phyloP scores from a whole-genome alignment of 2,113 vertebrate genomes.

The Drymodes brunneopygia region DNA sequence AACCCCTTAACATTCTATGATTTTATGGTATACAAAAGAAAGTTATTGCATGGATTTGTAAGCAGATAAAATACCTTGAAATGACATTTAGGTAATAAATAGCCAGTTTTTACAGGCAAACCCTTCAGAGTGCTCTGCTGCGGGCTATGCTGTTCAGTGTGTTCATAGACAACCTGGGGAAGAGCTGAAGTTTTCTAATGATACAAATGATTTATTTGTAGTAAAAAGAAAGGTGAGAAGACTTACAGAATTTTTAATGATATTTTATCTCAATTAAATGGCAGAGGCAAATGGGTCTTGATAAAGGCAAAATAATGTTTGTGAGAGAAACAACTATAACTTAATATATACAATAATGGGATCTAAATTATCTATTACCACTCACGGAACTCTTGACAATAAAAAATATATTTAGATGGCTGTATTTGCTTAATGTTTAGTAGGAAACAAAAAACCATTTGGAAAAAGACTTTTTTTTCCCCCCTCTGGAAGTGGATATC shows the following conservation, averaged over 20 bases:
- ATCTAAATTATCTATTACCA: background rate
- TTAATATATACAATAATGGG: background rate
- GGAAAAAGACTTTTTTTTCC: background rate
- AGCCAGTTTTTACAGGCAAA: background rate
- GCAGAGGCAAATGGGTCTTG: background rate
- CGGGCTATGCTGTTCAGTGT: background rate
- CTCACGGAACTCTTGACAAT: background rate
- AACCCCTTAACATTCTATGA: background rate
- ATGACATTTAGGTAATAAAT: background rate
- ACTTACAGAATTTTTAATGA: background rate
- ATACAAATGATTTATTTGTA: background rate
- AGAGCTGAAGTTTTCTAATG: background rate
- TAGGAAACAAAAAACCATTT: background rate
- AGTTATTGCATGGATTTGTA: background rate
- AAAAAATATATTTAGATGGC: background rate
- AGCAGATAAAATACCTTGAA: background rate
- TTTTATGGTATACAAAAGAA: background rate
- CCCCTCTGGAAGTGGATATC: rapidly evolving
- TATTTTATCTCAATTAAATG: background rate
- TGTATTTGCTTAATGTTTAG: background rate
- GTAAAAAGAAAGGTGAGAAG: background rate
- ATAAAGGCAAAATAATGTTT: background rate
- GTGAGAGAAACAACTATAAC: background rate
- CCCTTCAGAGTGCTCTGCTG: background rate
- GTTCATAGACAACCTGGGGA: background rate